Percentiles rank a stretch among this genome's conserved stretches.
Evolutionary conservation across 2,888 invertebrate species (phyloP).

Genomic region (Drosophila neotestacea): DNA sequence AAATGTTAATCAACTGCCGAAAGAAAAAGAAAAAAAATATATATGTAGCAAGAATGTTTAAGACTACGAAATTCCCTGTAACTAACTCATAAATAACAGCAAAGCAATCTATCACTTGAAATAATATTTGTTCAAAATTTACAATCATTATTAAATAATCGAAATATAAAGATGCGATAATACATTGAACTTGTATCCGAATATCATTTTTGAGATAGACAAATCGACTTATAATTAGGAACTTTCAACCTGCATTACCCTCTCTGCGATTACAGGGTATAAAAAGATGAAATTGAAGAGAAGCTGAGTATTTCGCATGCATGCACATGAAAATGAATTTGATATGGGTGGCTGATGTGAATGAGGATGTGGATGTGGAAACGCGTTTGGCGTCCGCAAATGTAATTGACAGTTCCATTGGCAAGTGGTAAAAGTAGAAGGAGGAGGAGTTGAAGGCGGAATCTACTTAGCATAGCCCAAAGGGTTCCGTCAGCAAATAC

Average conservation of each 20-base stretch:
- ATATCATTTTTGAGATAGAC: no score
- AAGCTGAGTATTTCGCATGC: slow-evolving; percentile 69
- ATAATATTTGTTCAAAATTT: not conserved
- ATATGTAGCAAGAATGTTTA: not conserved
- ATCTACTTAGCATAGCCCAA: slow-evolving; percentile 44
- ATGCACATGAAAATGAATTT: slow-evolving; percentile 81
- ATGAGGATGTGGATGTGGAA: slow-evolving; percentile 4
- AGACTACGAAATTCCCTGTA: not conserved
- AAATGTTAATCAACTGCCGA: slow-evolving; percentile 75
- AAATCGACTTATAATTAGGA: no score
- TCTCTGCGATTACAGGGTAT: slow-evolving; percentile 14
- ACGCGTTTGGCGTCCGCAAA: slow-evolving; percentile 44
- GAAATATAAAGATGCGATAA: no score
- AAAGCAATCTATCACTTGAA: not conserved
- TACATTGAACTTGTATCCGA: no score
- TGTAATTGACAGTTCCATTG: slow-evolving; percentile 77
- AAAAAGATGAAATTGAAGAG: slow-evolving; percentile 46
- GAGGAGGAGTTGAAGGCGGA: not conserved
- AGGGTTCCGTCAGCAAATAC: slow-evolving; percentile 8
- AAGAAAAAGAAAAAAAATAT: slow-evolving; percentile 34
- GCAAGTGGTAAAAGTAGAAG: slow-evolving; percentile 16
- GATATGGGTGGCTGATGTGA: slow-evolving; percentile 57
- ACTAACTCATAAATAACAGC: not conserved
- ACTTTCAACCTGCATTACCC: not conserved
- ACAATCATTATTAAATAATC: not conserved